Evolutionary conservation across 2,888 invertebrate genomes (phyloP).

Genomic region (Orchesella flavescens): DNA sequence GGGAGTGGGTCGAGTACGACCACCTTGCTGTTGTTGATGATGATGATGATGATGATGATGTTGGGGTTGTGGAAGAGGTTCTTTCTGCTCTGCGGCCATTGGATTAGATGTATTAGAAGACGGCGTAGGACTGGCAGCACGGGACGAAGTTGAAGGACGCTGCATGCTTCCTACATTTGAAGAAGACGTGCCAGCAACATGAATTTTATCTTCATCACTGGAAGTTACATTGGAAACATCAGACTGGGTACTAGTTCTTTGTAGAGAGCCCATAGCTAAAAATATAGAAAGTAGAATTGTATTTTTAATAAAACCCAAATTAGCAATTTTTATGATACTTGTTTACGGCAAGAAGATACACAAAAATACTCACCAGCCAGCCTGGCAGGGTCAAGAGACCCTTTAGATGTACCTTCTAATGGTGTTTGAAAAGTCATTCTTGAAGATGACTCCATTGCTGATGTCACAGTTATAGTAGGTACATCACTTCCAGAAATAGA

Average conservation of each 20-base stretch:
- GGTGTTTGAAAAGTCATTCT: conserved; percentile 31
- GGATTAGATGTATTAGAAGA: conserved; percentile 58
- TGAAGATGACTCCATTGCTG: conserved; percentile 64
- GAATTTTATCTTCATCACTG: conserved; percentile 70
- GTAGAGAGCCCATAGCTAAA: conserved; percentile 41
- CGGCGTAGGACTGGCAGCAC: conserved; percentile 69
- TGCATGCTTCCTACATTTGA: conserved; percentile 43
- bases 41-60: conserved; percentile 35
- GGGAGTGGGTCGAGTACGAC: conserved; percentile 68
- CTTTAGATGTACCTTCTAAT: conserved; percentile 36
- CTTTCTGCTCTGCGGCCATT: conserved; percentile 44
- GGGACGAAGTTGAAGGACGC: conserved; percentile 66
- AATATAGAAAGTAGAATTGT: not conserved
- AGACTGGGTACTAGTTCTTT: conserved; percentile 48
- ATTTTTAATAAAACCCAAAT: no score
- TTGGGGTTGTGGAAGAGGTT: conserved; percentile 57
- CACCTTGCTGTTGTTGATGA: conserved; percentile 58
- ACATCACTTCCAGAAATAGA: conserved; percentile 60
- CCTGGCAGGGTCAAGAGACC: conserved; percentile 34
- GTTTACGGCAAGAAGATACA: not conserved
- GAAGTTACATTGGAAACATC: conserved; percentile 68
- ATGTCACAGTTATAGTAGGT: conserved; percentile 67
- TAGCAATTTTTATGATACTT: no score
- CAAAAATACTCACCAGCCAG: not conserved
- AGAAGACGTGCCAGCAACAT: conserved; percentile 44